Base-by-base conservation (phyloP, 2,888 invertebrate genomes). In the Andrena praecox region DNA sequence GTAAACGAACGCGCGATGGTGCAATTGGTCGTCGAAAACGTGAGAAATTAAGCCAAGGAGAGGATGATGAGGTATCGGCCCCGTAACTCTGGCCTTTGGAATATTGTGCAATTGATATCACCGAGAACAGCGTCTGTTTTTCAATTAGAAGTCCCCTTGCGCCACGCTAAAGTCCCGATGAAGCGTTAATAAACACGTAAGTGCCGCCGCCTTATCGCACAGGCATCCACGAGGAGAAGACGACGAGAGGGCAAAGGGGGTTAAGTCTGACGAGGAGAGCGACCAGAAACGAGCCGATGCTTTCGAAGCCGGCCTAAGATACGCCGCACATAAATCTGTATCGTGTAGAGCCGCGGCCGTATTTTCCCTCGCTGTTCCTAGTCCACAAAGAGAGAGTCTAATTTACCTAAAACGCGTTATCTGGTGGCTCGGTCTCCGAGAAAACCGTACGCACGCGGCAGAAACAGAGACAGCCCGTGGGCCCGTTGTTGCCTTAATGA, bases 401-500 rank as follows among this genome's bases (percentile, higher is more conserved):
- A 91, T 91, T 91, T 89, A 91, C 89, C 87, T 86, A 89, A 91
- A 90, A 91, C 86, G 88, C 86, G 85, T 90, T 90, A 88, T 88
- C 86, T 88, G 77, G 63, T 78, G 78, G 70, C 78, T 67, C 63
- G 77, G 82, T 86, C 85, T 80, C 70, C 69, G 81, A 79, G 77
- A 20, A 84, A 86, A 85, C 48, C 54, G 73, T 85, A 77, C 84
- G 83, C 81, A 81, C 77, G 82, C 84, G 80, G 75, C 62, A 82
- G 68, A 80, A 73, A 78, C 63, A 77, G 82, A 82, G 82, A 85
- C 85, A 89, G 76, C 84, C 84, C 86, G 85, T 88, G 89, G 64
- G 70, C 64, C 82, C 88, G 91, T 91, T 90, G 91, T 90, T 90
- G 92, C 87, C 91, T 91, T 92, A 92, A 92, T 91, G 91, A 92